A percentile compares a stretch with the other conserved stretches of the same genome.
Conservation (phyloP, 2,888 invertebrate species). For the Drosophila emarginata region DNA sequence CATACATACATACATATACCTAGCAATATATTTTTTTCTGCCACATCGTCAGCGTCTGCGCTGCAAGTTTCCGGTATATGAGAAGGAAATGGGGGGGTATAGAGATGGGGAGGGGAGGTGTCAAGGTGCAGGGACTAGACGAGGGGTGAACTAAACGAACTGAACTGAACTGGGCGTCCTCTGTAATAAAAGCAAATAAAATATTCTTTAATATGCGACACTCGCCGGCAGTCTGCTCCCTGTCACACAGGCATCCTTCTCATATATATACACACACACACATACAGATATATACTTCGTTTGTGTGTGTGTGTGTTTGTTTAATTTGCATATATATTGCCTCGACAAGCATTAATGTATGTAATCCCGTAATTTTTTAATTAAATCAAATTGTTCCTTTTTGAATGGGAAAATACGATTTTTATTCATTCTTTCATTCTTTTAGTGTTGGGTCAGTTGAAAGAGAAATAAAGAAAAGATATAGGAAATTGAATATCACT, state of each 20-base stretch:
- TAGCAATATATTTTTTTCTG: conserved; percentile 21
- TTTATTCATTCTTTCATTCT: not conserved
- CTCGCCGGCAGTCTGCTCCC: conserved; percentile 60
- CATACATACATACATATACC: not conserved
- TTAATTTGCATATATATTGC: conserved; percentile 80
- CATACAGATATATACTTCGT: not conserved
- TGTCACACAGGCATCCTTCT: conserved; percentile 35
- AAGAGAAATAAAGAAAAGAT: not conserved
- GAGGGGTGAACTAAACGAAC: conserved; percentile 31
- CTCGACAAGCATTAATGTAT: conserved; percentile 76
- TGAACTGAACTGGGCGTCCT: conserved; percentile 58
- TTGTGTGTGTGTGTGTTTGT: conserved; percentile 37
- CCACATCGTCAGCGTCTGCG: conserved; percentile 57
- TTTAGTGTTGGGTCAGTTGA: not conserved
- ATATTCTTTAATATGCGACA: conserved; percentile 76
- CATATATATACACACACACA: not conserved
- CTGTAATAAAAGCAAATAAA: conserved; percentile 76
- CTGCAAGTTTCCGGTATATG: conserved; percentile 72
- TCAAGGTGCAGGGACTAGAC: conserved; percentile 7
- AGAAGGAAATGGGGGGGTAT: not conserved
- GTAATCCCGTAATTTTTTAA: conserved; percentile 80
- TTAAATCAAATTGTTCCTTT: conserved; percentile 77
- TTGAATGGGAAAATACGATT: conserved; percentile 11
- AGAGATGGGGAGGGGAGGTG: not conserved
- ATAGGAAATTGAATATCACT: not conserved